Evolutionary conservation across 2,797 vertebrate species (phyloP), one percentile per base, ranked within the genome.

Genomic region (Peromyscus eremicus): DNA sequence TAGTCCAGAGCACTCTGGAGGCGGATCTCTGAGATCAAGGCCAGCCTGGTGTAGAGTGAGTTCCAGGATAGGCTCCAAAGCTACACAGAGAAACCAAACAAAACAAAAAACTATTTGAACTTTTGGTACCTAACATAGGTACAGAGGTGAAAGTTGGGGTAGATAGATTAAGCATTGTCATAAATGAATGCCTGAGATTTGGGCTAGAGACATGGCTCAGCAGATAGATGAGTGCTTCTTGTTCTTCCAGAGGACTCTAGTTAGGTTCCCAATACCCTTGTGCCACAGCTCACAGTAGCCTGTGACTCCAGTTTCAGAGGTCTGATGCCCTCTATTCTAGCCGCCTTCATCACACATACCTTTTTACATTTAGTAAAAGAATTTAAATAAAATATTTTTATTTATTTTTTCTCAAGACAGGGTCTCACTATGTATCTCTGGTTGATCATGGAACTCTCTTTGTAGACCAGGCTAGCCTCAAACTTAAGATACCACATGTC

Each of bases 161-260:
- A 89, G 89, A 55, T 76, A 46, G 23, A 71, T 80, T 85, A 81
- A 88, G 34, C 29, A 57, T 83, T 94, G 84, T 87, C 23, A 57
- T 68, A 92, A 81, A 23, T 57, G 29, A 93, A 88, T 93, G 34
- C 34, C 46, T 43, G 43, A 55, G 21, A 60, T 32, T 40, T n/a
- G 23, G 34, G 40, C 14, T 62, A 37, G 37, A 32, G 81, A 84
- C 27, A 46, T 17, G 40, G 60, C 37, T 83, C 40, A 32, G 57
- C 37, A 83, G 60, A 64, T 57, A 83, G 60, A 64, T 57, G 21
- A 81, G 52, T 6, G n/a, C 21, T 60, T 27, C 34, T 23, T 81
- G 34, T 5, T 81, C 55, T 57, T 37, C n/a, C 11, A 83, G 4
- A 43, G 13, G 60, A 64, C 27, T 43, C 27, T 19, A 84, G 60